Evolutionary conservation across 2,888 invertebrate genomes (phyloP).

Genomic region (Drosophila mimica): DNA sequence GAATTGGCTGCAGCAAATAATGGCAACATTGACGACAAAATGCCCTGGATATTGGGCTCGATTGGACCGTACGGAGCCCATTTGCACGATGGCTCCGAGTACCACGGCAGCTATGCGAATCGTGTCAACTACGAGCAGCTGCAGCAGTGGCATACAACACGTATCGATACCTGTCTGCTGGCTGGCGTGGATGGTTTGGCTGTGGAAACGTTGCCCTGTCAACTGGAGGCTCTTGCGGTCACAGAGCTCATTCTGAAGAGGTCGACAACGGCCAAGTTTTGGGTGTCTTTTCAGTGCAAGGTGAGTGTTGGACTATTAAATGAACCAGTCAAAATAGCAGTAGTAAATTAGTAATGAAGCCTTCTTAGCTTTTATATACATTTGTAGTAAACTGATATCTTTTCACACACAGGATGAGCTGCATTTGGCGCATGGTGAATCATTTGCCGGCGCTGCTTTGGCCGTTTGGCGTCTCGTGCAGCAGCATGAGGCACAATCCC

Average conservation of each 20-base stretch:
- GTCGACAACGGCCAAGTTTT: conserved; percentile 91
- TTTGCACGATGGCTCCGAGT: conserved; percentile 95
- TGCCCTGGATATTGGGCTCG: conserved; percentile 90
- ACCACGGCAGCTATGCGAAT: conserved; percentile 91
- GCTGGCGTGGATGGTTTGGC: conserved; percentile 93
- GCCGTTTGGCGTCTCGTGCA: conserved; percentile 87
- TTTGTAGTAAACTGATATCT: not conserved
- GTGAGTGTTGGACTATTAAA: conserved; percentile 84
- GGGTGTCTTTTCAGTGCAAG: conserved; percentile 92
- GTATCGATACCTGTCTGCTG: conserved; percentile 90
- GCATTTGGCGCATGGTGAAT: conserved; percentile 91
- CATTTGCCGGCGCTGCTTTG: conserved; percentile 90
- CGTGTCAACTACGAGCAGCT: conserved; percentile 88
- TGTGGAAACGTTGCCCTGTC: conserved; percentile 95
- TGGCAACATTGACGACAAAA: conserved; percentile 14
- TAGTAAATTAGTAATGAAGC: not conserved
- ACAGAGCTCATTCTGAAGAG: conserved; percentile 90
- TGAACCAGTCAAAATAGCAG: no score
- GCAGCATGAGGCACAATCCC: conserved; percentile 87
- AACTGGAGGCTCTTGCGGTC: conserved; percentile 92
- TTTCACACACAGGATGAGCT: conserved; percentile 86
- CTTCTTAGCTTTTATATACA: not conserved
- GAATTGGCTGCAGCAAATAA: conserved; percentile 72
- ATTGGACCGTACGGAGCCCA: conserved; percentile 96
- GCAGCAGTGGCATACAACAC: conserved; percentile 92